Conservation (phyloP, 2,113 vertebrate species). For the Syrmaticus mikado region DNA sequence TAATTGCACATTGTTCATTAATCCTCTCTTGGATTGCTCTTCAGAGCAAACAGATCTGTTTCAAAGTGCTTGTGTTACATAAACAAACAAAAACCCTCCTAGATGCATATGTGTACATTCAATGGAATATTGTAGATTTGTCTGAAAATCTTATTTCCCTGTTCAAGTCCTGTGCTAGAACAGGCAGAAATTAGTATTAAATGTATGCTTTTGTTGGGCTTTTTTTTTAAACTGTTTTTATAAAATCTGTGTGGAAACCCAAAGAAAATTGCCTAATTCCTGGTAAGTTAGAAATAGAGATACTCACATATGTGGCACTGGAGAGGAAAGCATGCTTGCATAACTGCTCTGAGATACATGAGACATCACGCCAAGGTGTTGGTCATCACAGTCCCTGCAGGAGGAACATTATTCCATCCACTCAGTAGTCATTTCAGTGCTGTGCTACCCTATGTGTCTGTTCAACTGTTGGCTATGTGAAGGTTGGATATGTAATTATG, state of each 20-base stretch:
- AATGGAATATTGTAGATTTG: background rate
- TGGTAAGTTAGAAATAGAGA: background rate
- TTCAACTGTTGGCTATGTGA: background rate
- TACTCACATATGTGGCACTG: background rate
- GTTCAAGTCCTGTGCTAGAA: background rate
- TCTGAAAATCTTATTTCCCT: background rate
- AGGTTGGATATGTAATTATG: background rate
- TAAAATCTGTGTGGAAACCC: background rate
- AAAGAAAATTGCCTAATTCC: background rate
- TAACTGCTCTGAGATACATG: background rate
- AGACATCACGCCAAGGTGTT: fast-evolving
- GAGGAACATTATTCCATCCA: background rate
- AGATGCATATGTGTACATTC: background rate
- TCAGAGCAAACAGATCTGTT: slow-evolving; percentile 50
- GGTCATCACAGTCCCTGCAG: background rate
- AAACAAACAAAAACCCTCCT: slow-evolving; percentile 26
- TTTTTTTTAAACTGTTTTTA: background rate
- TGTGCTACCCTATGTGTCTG: background rate
- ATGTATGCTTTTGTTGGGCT: background rate
- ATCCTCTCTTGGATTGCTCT: background rate
- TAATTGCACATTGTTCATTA: slow-evolving; percentile 54
- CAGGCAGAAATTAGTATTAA: background rate
- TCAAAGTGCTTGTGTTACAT: slow-evolving; percentile 19
- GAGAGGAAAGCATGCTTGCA: background rate
- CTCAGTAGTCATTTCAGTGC: background rate